phyloP scores from a whole-genome alignment of 2,797 vertebrate species.

The Lepus oiostolus region DNA sequence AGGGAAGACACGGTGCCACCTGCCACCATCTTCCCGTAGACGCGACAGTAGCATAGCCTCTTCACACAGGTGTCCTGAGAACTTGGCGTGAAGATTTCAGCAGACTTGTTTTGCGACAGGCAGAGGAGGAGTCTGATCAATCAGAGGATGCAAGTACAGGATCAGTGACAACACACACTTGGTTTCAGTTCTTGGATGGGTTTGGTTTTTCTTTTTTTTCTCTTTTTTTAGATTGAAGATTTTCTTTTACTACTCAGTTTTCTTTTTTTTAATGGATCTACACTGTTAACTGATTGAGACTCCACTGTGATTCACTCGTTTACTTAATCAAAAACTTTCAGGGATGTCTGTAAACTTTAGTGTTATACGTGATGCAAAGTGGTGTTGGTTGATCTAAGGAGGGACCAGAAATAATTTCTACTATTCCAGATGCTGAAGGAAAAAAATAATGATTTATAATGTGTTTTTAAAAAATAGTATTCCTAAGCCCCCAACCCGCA shows the following conservation, averaged over 20 bases:
- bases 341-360: constrained; percentile 85
- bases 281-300: constrained; percentile 85
- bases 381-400: constrained; percentile 84
- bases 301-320: constrained; percentile 89
- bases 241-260: constrained; percentile 81
- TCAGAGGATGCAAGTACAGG: constrained; percentile 78
- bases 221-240: constrained; percentile 75
- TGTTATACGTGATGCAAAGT: constrained; percentile 80
- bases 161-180: constrained; percentile 62
- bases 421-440: constrained; percentile 83
- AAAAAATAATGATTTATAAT: constrained; percentile 48
- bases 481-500: constrained; percentile 21
- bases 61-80: constrained; percentile 58
- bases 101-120: constrained; percentile 73
- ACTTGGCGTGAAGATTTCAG: constrained; percentile 75
- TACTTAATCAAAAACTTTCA: constrained; percentile 86
- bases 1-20: constrained; percentile 68
- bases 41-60: constrained; percentile 63
- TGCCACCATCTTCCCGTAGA: constrained; percentile 61
- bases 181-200: constrained; percentile 48
- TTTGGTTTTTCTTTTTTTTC: constrained; percentile 40
- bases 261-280: constrained; percentile 80
- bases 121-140: constrained; percentile 68
- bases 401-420: constrained; percentile 86
- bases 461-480: constrained; percentile 45